Evolutionary conservation across 92 coral and sea anemone species (phyloP).

Genomic region (Porites lobata): DNA sequence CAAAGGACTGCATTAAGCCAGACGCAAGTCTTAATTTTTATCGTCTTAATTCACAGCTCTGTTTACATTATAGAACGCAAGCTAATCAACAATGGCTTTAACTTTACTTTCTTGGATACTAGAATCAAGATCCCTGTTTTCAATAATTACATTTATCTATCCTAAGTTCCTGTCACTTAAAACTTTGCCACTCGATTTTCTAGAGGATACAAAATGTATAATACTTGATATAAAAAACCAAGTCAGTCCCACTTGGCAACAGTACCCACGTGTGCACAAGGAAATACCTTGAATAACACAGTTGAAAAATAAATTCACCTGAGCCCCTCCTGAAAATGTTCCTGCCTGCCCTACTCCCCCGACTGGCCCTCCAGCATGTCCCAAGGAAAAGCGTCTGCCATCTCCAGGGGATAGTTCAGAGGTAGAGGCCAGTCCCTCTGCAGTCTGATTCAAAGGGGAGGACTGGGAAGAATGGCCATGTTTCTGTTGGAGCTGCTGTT

Average conservation of each 20-base stretch:
- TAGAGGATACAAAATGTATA: too few relatives aligned
- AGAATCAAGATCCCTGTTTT: too few relatives aligned
- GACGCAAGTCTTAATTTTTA: too few relatives aligned
- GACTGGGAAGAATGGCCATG: conserved; percentile 94
- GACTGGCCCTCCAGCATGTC: conserved; percentile 12
- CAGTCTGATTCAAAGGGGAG: conserved; percentile 30
- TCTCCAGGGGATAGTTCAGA: conserved; percentile 39
- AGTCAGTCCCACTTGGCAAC: background rate
- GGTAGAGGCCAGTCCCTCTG: conserved; percentile 33
- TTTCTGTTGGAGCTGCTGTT: conserved; percentile 93
- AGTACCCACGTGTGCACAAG: background rate
- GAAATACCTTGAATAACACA: too few relatives aligned
- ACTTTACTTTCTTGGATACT: too few relatives aligned
- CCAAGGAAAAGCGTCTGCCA: conserved; percentile 23
- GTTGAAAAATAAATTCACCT: conserved; percentile 4
- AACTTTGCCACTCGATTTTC: too few relatives aligned
- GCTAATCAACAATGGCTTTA: too few relatives aligned
- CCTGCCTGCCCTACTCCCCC: conserved; percentile 58
- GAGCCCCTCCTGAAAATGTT: conserved; percentile 44
- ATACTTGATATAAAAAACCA: background rate
- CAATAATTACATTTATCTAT: too few relatives aligned
- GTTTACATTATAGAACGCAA: too few relatives aligned
- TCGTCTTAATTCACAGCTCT: too few relatives aligned
- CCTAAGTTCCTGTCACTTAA: too few relatives aligned
- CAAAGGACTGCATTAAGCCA: too few relatives aligned